A percentile compares a stretch with the other conserved stretches of the same genome.
phyloP scores from a whole-genome alignment of 2,888 invertebrate genomes.

The Phragmatobia fuliginosa region DNA sequence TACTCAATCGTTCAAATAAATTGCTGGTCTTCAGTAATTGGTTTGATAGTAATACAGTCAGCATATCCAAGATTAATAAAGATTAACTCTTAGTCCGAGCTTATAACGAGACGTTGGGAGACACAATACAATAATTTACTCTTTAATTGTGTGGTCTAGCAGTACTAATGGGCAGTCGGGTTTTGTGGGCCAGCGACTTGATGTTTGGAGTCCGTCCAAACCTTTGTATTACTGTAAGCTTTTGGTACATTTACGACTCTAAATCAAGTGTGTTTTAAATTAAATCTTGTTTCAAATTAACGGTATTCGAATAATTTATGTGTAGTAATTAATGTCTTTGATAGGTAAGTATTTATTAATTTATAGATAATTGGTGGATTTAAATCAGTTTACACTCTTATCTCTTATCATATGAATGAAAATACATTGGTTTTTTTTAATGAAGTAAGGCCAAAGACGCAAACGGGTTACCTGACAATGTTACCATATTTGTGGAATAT shows the following conservation, averaged over 20 bases:
- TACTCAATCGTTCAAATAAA: not conserved
- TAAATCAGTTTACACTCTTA: too few relatives aligned
- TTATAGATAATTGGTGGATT: not conserved
- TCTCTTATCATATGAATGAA: too few relatives aligned
- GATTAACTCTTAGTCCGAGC: slow-evolving; percentile 17
- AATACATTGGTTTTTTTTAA: too few relatives aligned
- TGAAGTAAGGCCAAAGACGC: too few relatives aligned
- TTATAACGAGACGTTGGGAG: slow-evolving; percentile 21
- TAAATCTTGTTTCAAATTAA: not conserved
- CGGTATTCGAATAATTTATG: not conserved
- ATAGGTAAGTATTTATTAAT: not conserved
- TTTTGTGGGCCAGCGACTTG: slow-evolving; percentile 36
- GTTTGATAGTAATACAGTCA: slow-evolving; percentile 12
- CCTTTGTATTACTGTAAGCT: slow-evolving; percentile 18
- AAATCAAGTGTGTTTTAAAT: not conserved
- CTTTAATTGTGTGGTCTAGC: slow-evolving; percentile 40
- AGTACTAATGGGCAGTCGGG: slow-evolving; percentile 41
- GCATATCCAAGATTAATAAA: slow-evolving; percentile 6
- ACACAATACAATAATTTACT: slow-evolving; percentile 29
- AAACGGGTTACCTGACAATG: too few relatives aligned
- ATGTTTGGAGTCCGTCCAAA: slow-evolving; percentile 47
- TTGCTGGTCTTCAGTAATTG: not conserved
- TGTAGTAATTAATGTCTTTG: not conserved
- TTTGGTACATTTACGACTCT: not conserved
- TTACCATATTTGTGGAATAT: too few relatives aligned